Evolutionary conservation across 1,140 invertebrate genomes (phyloP).

Genomic region (Nasonia longicornis): DNA sequence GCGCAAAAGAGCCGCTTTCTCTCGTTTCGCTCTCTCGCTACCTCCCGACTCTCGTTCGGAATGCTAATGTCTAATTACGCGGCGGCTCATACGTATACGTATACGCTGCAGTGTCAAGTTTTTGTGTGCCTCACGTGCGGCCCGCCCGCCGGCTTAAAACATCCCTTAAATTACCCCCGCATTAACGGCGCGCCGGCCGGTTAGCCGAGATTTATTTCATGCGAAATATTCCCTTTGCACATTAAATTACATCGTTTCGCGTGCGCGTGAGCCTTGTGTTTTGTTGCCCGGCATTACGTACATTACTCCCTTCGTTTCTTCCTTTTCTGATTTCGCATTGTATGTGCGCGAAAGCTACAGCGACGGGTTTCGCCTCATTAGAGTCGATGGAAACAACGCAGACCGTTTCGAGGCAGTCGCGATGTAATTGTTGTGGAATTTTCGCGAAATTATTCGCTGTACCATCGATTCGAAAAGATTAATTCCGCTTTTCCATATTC

Average conservation of each 20-base stretch:
- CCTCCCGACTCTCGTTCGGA: conserved; percentile 54
- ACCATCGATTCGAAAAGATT: background rate
- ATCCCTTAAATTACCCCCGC: conserved; percentile 67
- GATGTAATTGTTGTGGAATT: too few relatives aligned
- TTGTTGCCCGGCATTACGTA: background rate
- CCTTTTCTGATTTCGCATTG: background rate
- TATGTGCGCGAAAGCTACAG: background rate
- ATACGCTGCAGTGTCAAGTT: conserved; percentile 47
- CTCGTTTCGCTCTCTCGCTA: conserved; percentile 45
- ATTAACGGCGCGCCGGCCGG: conserved; percentile 62
- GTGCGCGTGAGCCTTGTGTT: conserved; percentile 39
- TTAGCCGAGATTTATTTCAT: conserved; percentile 68
- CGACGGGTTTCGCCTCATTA: conserved; percentile 7
- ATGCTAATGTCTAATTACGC: conserved; percentile 66
- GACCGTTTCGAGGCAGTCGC: too few relatives aligned
- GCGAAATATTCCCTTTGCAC: conserved; percentile 64
- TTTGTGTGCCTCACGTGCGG: conserved; percentile 63
- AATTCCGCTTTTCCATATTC: conserved; percentile 43
- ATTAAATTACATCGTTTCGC: conserved; percentile 57
- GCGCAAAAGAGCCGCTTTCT: conserved; percentile 57
- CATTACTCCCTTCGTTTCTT: background rate
- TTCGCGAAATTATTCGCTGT: too few relatives aligned
- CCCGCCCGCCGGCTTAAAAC: conserved; percentile 60
- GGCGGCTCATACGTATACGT: conserved; percentile 45
- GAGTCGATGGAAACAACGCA: background rate